Evolutionary conservation across 2,113 vertebrate genomes (phyloP).

Genomic region (Antigone vipio): DNA sequence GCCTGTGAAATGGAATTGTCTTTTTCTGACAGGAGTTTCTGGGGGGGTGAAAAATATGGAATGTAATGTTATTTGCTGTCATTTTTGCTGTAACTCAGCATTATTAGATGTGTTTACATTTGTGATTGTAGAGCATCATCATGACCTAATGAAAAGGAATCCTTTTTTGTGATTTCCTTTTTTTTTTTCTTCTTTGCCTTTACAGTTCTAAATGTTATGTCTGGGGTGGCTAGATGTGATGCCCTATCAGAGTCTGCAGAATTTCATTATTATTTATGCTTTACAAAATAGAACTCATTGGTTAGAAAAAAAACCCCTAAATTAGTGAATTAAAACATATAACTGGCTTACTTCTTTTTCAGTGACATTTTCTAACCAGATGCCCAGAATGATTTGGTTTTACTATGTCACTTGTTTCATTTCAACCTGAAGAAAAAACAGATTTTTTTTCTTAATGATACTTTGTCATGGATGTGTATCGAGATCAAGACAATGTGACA

Average conservation of each 20-base stretch:
- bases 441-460: neutral
- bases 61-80: neutral
- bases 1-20: neutral
- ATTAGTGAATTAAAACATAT: neutral
- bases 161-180: neutral
- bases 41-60: accelerated
- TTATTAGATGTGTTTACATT: neutral
- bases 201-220: neutral
- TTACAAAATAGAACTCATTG: neutral
- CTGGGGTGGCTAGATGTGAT: neutral
- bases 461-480: neutral
- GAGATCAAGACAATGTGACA: neutral
- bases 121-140: neutral
- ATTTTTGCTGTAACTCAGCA: accelerated
- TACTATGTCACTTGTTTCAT: neutral
- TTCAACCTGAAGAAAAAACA: neutral
- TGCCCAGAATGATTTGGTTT: neutral
- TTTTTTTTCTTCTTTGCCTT: neutral
- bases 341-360: neutral
- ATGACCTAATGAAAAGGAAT: neutral
- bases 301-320: neutral
- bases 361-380: neutral
- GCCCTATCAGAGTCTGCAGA: neutral
- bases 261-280: neutral
- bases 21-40: neutral